phyloP scores from a whole-genome alignment of 2,113 vertebrate genomes.

The Leuciscus idus region DNA sequence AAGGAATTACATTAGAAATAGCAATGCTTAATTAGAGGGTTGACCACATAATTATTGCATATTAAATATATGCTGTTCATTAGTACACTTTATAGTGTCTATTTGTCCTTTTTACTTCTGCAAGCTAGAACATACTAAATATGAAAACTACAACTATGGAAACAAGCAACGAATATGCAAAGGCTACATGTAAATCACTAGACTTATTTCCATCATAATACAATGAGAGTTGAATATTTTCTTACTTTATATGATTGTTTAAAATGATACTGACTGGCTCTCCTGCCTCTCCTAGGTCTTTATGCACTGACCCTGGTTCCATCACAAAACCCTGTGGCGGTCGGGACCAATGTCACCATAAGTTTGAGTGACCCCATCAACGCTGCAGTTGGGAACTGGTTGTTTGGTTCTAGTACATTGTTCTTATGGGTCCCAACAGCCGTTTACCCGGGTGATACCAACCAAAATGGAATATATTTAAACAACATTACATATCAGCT shows the following conservation, averaged over 20 bases:
- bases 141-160: neutral
- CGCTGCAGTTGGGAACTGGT: constrained; percentile 59
- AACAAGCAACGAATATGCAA: constrained; percentile 18
- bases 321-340: constrained; percentile 60
- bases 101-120: neutral
- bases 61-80: neutral
- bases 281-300: constrained; percentile 55
- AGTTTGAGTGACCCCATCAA: accelerated
- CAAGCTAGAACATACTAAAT: neutral
- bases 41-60: neutral
- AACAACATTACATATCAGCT: constrained; percentile 32
- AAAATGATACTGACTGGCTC: constrained; percentile 10
- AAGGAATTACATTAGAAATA: neutral
- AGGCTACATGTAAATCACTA: constrained; percentile 13
- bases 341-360: constrained; percentile 68
- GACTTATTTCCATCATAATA: neutral
- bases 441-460: accelerated
- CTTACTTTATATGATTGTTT: neutral
- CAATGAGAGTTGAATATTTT: neutral
- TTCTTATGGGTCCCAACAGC: accelerated
- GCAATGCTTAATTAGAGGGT: neutral
- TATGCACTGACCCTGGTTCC: constrained; percentile 41
- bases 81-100: neutral
- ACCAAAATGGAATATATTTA: neutral
- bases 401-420: constrained; percentile 19